These are phyloP conservation scores for Drosophila sp. DNA, from an alignment of 1,140 invertebrate species.

Conservation along the genomic window DNA sequence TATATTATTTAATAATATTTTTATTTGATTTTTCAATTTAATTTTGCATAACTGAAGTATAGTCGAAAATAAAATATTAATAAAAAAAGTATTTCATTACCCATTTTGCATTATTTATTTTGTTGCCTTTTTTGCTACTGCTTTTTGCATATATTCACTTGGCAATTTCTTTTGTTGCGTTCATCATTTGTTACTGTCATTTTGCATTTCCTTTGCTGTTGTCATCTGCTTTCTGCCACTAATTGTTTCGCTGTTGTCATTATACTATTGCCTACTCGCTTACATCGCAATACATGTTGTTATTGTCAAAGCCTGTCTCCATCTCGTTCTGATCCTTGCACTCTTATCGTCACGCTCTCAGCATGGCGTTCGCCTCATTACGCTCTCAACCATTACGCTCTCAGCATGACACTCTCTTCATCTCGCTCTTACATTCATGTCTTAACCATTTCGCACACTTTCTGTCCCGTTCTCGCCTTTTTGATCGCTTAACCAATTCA, in stretches of 20 bases:
- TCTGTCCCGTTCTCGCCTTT: background rate
- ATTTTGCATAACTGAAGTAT: background rate
- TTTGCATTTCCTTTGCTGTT: background rate
- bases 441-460: background rate
- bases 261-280: background rate
- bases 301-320: too few relatives aligned
- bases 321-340: background rate
- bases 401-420: background rate
- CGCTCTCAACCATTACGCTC: background rate
- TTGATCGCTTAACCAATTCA: background rate
- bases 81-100: too few relatives aligned
- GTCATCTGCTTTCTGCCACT: background rate
- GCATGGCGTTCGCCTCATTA: background rate
- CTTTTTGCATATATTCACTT: background rate
- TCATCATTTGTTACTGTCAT: background rate
- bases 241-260: constrained; percentile 5
- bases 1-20: too few relatives aligned
- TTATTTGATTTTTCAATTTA: too few relatives aligned
- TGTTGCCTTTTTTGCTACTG: background rate
- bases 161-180: background rate
- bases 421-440: background rate
- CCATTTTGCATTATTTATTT: background rate
- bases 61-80: constrained; percentile 11
- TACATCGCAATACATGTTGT: background rate
- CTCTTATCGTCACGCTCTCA: background rate